Percentiles rank a stretch among this genome's conserved stretches.
Evolutionary conservation across 2,888 invertebrate species (phyloP).

Genomic region (Tenthredo livida): DNA sequence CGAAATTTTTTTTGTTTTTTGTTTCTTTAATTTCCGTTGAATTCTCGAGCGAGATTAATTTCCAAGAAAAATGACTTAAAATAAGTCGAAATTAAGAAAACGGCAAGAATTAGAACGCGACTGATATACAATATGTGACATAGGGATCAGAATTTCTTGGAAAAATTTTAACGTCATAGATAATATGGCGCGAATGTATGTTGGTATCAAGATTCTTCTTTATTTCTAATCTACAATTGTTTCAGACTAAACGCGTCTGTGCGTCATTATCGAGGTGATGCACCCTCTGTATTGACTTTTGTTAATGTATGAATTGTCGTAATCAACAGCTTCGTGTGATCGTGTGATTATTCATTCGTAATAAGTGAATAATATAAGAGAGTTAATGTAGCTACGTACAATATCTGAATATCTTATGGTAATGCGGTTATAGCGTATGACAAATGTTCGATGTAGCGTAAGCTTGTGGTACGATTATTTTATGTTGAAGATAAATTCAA

Average conservation of each 20-base stretch:
- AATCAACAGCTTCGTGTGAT: too few relatives aligned
- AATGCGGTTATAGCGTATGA: conserved; percentile 11
- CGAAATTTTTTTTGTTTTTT: too few relatives aligned
- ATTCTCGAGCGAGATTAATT: too few relatives aligned
- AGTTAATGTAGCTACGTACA: background rate
- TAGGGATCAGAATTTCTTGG: too few relatives aligned
- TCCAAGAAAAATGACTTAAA: too few relatives aligned
- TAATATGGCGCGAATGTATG: background rate
- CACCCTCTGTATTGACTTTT: background rate
- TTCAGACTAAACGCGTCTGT: background rate
- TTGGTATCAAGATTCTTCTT: conserved; percentile 1
- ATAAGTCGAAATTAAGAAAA: too few relatives aligned
- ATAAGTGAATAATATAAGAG: background rate
- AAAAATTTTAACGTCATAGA: background rate
- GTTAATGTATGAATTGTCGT: background rate
- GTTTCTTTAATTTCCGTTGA: too few relatives aligned
- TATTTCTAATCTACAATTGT: conserved; percentile 1
- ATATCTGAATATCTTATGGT: conserved; percentile 10
- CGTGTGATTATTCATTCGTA: background rate
- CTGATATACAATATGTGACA: too few relatives aligned
- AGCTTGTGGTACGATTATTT: background rate
- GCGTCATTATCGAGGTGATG: conserved; percentile 5
- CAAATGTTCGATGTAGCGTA: background rate
- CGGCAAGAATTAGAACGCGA: too few relatives aligned
- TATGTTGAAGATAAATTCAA: background rate